Base-by-base conservation (phyloP, 2,888 invertebrate species). In the Allolobophora icterica region DNA sequence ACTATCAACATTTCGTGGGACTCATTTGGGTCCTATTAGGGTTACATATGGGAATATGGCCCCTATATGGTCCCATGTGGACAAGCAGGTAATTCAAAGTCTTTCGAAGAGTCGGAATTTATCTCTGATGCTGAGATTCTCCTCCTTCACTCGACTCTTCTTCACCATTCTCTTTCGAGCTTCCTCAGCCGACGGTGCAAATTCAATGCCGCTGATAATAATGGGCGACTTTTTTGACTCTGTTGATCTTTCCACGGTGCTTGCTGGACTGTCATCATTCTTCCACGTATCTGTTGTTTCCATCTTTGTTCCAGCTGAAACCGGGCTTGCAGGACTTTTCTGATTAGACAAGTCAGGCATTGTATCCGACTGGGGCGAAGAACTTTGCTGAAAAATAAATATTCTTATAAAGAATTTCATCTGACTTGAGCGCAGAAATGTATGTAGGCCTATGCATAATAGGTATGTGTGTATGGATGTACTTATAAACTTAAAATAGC, bases 91-190 rank as follows among this genome's bases (percentile, higher is more conserved):
- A n/a, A 71, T 71, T 87, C 87, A 87, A 17, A 87, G 89, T 45
- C 35, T 33, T 91, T 91, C 89, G 24, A 91, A 89, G 30, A 91
- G 89, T 24, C 89, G n/a, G 52, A 42, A 91, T 58, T 91, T 91
- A 19, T 91, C 91, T 38, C 52, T 89, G 89, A 89, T 38, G 42
- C 91, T 91, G 35, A 91, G 38, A 35, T 52, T 45, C 17, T 38
- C 45, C 35, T 91, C 84, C 45, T 58, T 87, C 45, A 91, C 89
- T 21, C 89, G 42, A 21, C 33, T 89, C 83, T 90, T 91, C 91
- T 71, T 89, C 35, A 45, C 35, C 91, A 91, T 91, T 34, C 89
- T 91, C 91, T n/a, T 89, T 6, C 91, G 52, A n/a, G 91, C 91
- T 84, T 89, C 91, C 33, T 45, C 58, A 4, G 91, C 89, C 1